Conservation (phyloP, 2,797 vertebrate species). For the Orestias chungarensis region DNA sequence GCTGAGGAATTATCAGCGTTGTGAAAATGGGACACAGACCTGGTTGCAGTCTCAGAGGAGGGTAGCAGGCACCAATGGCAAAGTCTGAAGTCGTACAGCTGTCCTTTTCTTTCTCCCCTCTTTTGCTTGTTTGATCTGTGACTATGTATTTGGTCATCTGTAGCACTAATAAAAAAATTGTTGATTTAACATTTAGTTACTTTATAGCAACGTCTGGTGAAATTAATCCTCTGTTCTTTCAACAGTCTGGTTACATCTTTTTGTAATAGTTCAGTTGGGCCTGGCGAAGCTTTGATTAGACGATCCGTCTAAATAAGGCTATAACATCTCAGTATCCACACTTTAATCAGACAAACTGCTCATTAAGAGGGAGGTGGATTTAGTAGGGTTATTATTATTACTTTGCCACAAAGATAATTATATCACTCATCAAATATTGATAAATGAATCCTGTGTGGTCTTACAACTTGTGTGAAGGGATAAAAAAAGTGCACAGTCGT, state of each 20-base stretch:
- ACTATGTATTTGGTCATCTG: background rate
- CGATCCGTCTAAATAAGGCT: background rate
- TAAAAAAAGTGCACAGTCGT: background rate
- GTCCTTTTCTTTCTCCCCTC: constrained; percentile 9
- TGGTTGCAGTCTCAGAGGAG: constrained; percentile 48
- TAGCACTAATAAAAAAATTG: background rate
- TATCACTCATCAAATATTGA: background rate
- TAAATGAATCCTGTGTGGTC: background rate
- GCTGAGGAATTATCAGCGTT: constrained; percentile 71
- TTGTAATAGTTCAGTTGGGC: constrained; percentile 1
- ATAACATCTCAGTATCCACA: background rate
- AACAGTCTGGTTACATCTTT: background rate
- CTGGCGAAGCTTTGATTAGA: background rate
- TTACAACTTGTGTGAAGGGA: constrained; percentile 2
- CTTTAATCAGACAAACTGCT: background rate
- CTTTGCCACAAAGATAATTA: background rate
- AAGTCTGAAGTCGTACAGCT: constrained; percentile 33
- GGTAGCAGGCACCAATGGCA: constrained; percentile 32
- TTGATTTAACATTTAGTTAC: constrained; percentile 1
- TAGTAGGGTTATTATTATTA: background rate
- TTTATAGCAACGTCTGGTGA: background rate
- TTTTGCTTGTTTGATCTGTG: constrained; percentile 11
- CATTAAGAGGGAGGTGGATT: background rate
- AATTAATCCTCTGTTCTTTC: constrained; percentile 2
- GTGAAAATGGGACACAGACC: constrained; percentile 65